phyloP scores from a whole-genome alignment of 2,797 vertebrate genomes.

The Potorous gilbertii region DNA sequence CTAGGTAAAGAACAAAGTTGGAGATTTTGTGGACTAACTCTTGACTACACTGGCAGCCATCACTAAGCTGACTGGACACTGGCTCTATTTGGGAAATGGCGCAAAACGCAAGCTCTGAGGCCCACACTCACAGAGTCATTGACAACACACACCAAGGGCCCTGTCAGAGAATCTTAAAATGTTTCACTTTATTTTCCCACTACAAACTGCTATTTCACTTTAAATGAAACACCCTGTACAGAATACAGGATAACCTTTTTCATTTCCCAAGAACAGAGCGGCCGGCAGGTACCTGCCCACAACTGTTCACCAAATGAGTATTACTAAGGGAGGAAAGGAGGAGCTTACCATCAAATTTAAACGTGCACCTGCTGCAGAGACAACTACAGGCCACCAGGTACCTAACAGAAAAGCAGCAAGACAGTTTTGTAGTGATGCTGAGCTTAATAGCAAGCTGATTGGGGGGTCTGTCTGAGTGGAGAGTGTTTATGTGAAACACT shows the following conservation, averaged over 20 bases:
- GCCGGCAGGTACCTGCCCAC: neutral
- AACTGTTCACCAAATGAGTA: conserved; percentile 8
- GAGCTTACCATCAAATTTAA: conserved; percentile 40
- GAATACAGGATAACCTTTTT: neutral
- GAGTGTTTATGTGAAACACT: conserved; percentile 80
- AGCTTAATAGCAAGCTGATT: conserved; percentile 72
- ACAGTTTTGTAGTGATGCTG: conserved; percentile 70
- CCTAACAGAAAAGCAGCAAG: conserved; percentile 4
- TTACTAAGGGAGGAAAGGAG: neutral
- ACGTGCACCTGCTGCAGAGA: neutral
- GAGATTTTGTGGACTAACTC: neutral
- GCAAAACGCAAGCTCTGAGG: neutral
- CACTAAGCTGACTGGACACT: neutral
- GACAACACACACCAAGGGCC: neutral
- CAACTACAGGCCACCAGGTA: conserved; percentile 13
- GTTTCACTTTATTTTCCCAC: neutral
- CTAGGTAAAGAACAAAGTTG: neutral
- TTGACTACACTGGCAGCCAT: neutral
- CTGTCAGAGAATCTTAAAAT: neutral
- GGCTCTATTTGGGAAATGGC: neutral
- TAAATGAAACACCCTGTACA: neutral
- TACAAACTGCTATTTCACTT: neutral
- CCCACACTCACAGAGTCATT: neutral
- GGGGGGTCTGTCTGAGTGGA: conserved; percentile 72
- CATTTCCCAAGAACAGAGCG: neutral